Conservation (phyloP, 1,140 invertebrate species). For the Babylonia areolata region DNA sequence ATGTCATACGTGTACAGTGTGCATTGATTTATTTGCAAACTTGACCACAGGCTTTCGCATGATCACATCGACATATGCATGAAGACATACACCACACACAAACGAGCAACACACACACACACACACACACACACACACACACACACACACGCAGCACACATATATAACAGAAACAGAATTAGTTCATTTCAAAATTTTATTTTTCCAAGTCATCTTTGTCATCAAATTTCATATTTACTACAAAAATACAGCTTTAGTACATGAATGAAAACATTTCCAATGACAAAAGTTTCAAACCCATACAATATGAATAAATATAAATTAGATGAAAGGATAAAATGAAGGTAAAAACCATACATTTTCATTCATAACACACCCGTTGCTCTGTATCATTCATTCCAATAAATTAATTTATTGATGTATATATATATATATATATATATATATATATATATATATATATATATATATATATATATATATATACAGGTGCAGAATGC, state of each 20-base stretch:
- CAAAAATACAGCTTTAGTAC: slow-evolving; percentile 3
- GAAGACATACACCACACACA: not conserved
- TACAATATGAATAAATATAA: not conserved
- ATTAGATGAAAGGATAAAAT: not conserved
- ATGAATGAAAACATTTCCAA: not conserved
- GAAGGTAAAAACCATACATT: not conserved
- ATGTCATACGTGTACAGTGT: too few relatives aligned
- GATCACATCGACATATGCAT: not conserved
- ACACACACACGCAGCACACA: not conserved
- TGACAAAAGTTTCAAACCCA: not conserved
- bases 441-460: not conserved
- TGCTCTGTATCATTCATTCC: not conserved
- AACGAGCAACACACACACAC: not conserved
- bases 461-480: not conserved
- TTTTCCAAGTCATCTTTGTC: not conserved
- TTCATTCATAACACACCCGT: slow-evolving; percentile 3
- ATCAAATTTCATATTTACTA: not conserved
- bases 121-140: not conserved
- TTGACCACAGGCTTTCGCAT: not conserved
- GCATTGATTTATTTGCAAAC: not conserved
- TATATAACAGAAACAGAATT: not conserved
- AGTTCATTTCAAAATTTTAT: not conserved
- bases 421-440: not conserved
- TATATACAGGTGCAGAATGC: not conserved
- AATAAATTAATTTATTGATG: not conserved